A percentile compares a stretch with the other conserved stretches of the same genome.
These are phyloP conservation scores for Caerostris darwini DNA, from an alignment of 1,140 invertebrate genomes.

Conservation along the genomic window DNA sequence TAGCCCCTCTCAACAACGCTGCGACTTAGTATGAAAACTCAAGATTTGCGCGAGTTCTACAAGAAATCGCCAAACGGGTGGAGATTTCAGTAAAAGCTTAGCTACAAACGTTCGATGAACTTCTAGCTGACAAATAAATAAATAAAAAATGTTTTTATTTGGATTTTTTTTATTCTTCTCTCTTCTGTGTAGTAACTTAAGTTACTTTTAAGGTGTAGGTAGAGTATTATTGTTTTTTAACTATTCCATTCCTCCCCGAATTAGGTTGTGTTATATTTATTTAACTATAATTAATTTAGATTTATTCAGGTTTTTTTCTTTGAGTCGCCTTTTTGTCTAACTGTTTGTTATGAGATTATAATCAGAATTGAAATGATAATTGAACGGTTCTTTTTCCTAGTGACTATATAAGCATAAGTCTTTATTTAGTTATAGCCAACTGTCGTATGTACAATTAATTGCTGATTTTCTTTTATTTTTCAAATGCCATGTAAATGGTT, in stretches of 20 bases:
- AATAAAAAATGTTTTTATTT: background rate
- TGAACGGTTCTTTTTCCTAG: too few relatives aligned
- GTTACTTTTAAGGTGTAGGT: background rate
- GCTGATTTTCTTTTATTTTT: too few relatives aligned
- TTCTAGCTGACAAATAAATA: background rate
- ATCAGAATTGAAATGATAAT: too few relatives aligned
- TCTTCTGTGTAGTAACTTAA: background rate
- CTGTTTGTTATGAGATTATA: too few relatives aligned
- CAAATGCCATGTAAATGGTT: too few relatives aligned
- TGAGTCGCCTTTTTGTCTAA: background rate
- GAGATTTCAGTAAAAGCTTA: background rate
- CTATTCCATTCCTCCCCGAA: background rate
- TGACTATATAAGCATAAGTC: too few relatives aligned
- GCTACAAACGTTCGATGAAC: slow-evolving; percentile 20
- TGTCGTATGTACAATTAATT: too few relatives aligned
- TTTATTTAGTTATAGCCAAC: too few relatives aligned
- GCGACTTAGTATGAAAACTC: background rate
- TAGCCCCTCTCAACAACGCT: background rate
- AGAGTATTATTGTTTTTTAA: background rate
- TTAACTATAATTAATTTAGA: background rate
- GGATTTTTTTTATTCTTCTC: background rate
- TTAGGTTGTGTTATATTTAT: background rate
- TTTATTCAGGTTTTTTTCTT: background rate
- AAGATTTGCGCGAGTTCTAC: background rate
- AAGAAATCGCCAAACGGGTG: slow-evolving; percentile 28